Evolutionary conservation across 2,888 invertebrate genomes (phyloP).

Genomic region (Hyppa rectilinea): DNA sequence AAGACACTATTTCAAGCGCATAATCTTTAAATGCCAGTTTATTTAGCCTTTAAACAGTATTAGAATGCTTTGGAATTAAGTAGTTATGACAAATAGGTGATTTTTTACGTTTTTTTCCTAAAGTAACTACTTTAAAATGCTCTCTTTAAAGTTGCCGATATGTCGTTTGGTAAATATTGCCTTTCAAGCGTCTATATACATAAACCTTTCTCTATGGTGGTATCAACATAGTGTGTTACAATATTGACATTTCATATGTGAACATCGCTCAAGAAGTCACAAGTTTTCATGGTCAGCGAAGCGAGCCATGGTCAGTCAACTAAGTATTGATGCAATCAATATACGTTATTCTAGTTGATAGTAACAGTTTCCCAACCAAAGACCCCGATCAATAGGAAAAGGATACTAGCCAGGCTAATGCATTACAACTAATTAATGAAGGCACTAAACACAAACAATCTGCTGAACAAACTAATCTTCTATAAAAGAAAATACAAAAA

Average conservation of each 20-base stretch:
- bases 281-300: constrained; percentile 43
- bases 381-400: background rate
- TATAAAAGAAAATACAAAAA: too few species aligned
- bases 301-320: constrained; percentile 33
- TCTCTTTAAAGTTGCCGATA: too few species aligned
- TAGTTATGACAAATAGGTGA: too few species aligned
- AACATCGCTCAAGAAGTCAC: constrained; percentile 49
- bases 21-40: too few species aligned
- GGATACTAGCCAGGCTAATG: background rate
- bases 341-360: background rate
- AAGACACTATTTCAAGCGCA: too few species aligned
- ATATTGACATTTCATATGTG: constrained; percentile 33
- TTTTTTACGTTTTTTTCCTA: too few species aligned
- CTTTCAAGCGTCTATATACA: too few species aligned
- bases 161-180: too few species aligned
- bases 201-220: background rate
- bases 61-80: too few species aligned
- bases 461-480: background rate
- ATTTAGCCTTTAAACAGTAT: too few species aligned
- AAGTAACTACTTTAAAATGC: too few species aligned
- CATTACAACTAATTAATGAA: background rate
- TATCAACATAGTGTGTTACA: background rate
- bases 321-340: constrained; percentile 49
- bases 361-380: constrained; percentile 7
- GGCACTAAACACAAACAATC: background rate